Evolutionary conservation across 2,888 invertebrate species (phyloP), one percentile per base, ranked within the genome.

Genomic region (Girardia tigrina): DNA sequence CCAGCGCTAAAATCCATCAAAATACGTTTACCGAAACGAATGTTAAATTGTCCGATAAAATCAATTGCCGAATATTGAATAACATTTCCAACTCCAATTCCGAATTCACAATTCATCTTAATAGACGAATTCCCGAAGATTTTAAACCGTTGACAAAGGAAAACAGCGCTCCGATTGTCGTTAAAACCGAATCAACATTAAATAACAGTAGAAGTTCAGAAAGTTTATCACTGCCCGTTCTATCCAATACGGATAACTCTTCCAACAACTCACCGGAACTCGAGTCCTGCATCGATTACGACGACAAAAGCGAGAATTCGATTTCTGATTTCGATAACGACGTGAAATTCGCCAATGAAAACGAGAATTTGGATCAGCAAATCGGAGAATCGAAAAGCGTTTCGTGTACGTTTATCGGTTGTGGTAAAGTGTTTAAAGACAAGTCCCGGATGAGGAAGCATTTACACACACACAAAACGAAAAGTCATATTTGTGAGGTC

Each of bases 401-500:
- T 26, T 16, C 72, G 16, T 78, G 78, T 76, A 77, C 78, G 14
- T 77, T 78, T 26, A 78, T 86, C 86, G 94, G 92, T 70, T 95
- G 95, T 84, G 90, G 90, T 73, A 95, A 95, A 86, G 92, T 93
- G 90, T 75, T 75, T 56, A 23, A 71, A 23, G 75, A 75, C 27
- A 71, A 71, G 26, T 75, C 75, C 26, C 12, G 72, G 28, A 75
- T 95, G 93, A 87, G 94, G 75, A 95, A 95, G 83, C 95, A 95
- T 82, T 86, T 95, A 76, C 94, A 94, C 84, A 95, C 94, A 72
- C 95, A 95, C 84, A 94, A 94, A 0, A 94, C 95, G 0, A 86
- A 94, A 70, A 93, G 94, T 0, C 94, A 95, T 82, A 94, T 94
- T 0, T 95, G 95, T 84, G 93, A 93, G 0, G 94, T 94, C 81